Evolutionary conservation across 2,888 invertebrate genomes (phyloP), one percentile per base, ranked within the genome.

Genomic region (Meganola albula): DNA sequence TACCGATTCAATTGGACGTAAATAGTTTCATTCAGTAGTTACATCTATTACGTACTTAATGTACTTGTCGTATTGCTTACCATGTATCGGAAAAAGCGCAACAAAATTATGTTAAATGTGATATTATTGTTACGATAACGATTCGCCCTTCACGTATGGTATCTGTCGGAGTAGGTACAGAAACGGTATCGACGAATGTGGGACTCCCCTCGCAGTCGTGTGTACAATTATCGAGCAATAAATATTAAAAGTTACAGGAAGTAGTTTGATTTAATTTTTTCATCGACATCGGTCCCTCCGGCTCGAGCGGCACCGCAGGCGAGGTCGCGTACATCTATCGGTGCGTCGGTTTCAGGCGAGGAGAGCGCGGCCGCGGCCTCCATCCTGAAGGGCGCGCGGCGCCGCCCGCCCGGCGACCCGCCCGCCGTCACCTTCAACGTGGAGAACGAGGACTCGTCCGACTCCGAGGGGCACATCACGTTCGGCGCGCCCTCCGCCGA

Each of bases 341-440:
- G n/a, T n/a, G 48, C 40, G 41, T 63, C 42, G 49, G 41, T 76
- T 78, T 50, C 78, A 78, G 86, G 74, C 64, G 85, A 83, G 67
- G 80, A 74, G 64, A 61, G 62, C 51, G 50, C 58, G 48, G 46
- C 63, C 68, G 74, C 53, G 75, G 75, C 58, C 38, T 67, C 74
- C 60, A 71, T 77, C 48, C 70, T 77, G 35, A 70, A 66, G 57
- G 40, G 60, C 40, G 58, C 58, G 44, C 31, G 46, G 44, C 66
- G 67, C 18, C 67, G 70, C 41, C 55, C 59, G 38, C 53, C 43
- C 43, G 50, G 46, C 39, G 66, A 65, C 44, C 63, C 72, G 47
- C 78, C 82, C 60, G 70, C 74, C 60, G 85, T 86, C 66, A 84
- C 82, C 56, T 86, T 86, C 71, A 75, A 66, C 69, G 82, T 85